phyloP scores from a whole-genome alignment of 2,888 invertebrate genomes.

The Tubulanus polymorphus region DNA sequence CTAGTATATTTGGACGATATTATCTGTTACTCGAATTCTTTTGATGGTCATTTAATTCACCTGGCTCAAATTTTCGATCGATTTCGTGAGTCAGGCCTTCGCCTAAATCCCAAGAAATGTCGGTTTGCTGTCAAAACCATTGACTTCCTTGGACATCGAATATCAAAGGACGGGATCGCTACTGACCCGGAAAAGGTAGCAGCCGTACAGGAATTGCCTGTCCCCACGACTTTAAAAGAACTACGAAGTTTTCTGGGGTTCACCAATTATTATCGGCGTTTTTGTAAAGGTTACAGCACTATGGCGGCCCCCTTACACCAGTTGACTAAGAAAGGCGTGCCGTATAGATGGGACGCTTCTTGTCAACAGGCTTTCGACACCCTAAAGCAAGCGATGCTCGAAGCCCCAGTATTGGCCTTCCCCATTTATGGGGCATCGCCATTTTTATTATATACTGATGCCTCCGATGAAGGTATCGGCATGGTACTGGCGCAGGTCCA shows the following conservation, averaged over 20 bases:
- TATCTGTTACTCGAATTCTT: constrained; percentile 1
- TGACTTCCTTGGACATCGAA: neutral
- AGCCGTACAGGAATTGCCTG: too few relatives aligned
- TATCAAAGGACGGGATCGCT: neutral
- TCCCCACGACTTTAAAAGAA: too few relatives aligned
- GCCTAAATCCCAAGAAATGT: neutral
- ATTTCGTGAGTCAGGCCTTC: neutral
- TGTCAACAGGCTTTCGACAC: constrained; percentile 19
- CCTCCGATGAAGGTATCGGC: constrained; percentile 17
- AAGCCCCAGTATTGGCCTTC: constrained; percentile 19
- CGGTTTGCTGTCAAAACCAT: neutral
- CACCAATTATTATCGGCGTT: constrained; percentile 22
- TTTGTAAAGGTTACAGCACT: constrained; percentile 17
- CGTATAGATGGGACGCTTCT: constrained; percentile 19
- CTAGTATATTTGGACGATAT: constrained; percentile 9
- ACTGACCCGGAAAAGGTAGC: neutral
- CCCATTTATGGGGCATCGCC: constrained; percentile 16
- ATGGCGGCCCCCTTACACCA: constrained; percentile 17
- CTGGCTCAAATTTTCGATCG: constrained; percentile 4
- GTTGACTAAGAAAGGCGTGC: constrained; percentile 10
- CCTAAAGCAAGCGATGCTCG: constrained; percentile 17
- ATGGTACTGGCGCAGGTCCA: constrained; percentile 18
- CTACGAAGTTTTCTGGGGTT: constrained; percentile 21
- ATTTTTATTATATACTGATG: constrained; percentile 21
- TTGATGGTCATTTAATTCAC: neutral